Evolutionary conservation across 2,888 invertebrate species (phyloP), one percentile per base, ranked within the genome.

Genomic region (Drosophila mimica): DNA sequence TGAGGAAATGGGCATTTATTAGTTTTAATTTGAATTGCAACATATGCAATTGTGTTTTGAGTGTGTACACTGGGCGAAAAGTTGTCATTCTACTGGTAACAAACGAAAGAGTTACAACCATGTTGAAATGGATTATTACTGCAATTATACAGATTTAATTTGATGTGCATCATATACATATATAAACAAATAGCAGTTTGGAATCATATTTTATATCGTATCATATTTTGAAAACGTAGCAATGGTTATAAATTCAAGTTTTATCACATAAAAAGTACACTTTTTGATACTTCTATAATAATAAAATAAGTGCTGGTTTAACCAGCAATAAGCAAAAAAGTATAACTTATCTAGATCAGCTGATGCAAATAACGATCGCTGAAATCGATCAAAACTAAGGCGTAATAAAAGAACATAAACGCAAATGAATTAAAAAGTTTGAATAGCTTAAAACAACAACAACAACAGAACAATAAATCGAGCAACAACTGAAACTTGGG

Each of bases 401-500:
- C 64, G 64, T 28, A 64, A 40, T 51, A 8, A 33, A 28, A 20
- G 13, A 46, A 36, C 43, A 20, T 8, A 34, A 59, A n/a, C 28
- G 38, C 28, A 38, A 51, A 65, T 40, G 13, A 40, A 65, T 65
- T 51, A 17, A 25, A 11, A 40, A 28, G 28, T 36, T 49, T 63
- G 13, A 31, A 36, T 3, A 13, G 31, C 25, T 34, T 15, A 36
- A 66, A 25, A 13, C 6, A 51, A 36, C n/a, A 46, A 28, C 15
- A 67, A 25, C 25, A 48, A 3, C 6, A 66, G n/a, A 65, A 65
- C 51, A 40, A 9, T 28, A 58, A 20, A 31, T 6, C 33, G 7
- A 36, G 52, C 36, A 63, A 63, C 57, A 68, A 68, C 33, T 67
- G 67, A 40, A 68, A 56, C 69, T 49, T 53, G 54, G 38, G 38